A percentile compares a stretch with the other conserved stretches of the same genome.
Conservation (phyloP, 2,888 invertebrate genomes). For the Amphimallon solstitiale region DNA sequence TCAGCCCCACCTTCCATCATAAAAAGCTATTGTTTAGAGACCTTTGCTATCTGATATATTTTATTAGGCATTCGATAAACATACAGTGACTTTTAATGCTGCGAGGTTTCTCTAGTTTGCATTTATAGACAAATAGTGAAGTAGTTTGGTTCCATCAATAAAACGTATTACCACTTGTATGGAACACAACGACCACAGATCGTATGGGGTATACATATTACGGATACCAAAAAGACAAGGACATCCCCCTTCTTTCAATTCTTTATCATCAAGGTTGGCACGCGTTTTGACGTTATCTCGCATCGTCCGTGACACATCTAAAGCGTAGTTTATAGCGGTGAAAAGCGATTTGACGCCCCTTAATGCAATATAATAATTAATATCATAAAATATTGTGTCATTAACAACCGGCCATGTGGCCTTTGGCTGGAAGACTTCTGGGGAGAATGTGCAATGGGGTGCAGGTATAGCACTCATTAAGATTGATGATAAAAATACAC, state of each 20-base stretch:
- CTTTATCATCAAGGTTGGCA: constrained; percentile 6
- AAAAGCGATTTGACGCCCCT: not conserved
- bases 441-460: not conserved
- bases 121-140: too few relatives aligned
- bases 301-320: constrained; percentile 10
- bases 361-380: constrained; percentile 7
- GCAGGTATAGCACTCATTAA: not conserved
- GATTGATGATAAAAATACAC: not conserved
- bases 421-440: not conserved
- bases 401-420: not conserved
- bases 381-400: constrained; percentile 12
- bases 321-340: not conserved
- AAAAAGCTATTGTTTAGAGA: too few relatives aligned
- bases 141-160: too few relatives aligned
- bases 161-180: too few relatives aligned
- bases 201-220: too few relatives aligned
- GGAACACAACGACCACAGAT: too few relatives aligned
- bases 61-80: too few relatives aligned
- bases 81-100: too few relatives aligned
- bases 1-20: too few relatives aligned
- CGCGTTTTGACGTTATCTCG: constrained; percentile 1
- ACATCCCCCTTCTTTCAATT: not conserved
- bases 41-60: too few relatives aligned
- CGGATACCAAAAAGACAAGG: too few relatives aligned
- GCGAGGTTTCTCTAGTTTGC: too few relatives aligned